Conservation (phyloP, 1,140 invertebrate genomes). For the Adelges cooleyi region DNA sequence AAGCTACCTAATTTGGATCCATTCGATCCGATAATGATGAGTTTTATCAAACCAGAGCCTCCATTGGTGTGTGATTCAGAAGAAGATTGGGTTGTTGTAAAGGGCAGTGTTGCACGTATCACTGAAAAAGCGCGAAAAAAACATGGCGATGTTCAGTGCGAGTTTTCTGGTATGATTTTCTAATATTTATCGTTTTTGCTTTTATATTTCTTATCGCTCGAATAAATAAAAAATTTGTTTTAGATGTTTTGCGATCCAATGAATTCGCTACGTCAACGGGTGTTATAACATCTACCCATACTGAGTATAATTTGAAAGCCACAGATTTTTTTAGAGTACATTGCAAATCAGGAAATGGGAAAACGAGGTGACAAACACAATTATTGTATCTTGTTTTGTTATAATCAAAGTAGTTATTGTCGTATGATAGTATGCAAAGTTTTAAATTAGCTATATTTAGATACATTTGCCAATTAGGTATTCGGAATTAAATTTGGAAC, state of each 20-base stretch:
- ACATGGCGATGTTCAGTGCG: conserved; percentile 36
- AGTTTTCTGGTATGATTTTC: conserved; percentile 35
- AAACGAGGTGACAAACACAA: conserved; percentile 36
- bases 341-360: conserved; percentile 43
- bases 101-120: conserved; percentile 36
- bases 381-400: no score
- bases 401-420: no score
- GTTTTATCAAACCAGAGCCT: conserved; percentile 48
- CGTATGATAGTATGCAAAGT: no score
- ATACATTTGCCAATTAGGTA: no score
- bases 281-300: conserved; percentile 42
- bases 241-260: conserved; percentile 50
- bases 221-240: conserved; percentile 21
- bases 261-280: conserved; percentile 45
- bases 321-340: conserved; percentile 55
- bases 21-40: conserved; percentile 53
- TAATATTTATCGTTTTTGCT: neutral
- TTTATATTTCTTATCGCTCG: no score
- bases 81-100: conserved; percentile 45
- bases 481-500: no score
- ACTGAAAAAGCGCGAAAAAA: conserved; percentile 34
- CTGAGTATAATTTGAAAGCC: conserved; percentile 46
- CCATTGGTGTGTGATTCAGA: conserved; percentile 48
- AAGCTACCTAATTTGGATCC: conserved; percentile 52
- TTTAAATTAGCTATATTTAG: no score